Evolutionary conservation across 2,113 vertebrate species (phyloP).

Genomic region (Syngnathus typhle): DNA sequence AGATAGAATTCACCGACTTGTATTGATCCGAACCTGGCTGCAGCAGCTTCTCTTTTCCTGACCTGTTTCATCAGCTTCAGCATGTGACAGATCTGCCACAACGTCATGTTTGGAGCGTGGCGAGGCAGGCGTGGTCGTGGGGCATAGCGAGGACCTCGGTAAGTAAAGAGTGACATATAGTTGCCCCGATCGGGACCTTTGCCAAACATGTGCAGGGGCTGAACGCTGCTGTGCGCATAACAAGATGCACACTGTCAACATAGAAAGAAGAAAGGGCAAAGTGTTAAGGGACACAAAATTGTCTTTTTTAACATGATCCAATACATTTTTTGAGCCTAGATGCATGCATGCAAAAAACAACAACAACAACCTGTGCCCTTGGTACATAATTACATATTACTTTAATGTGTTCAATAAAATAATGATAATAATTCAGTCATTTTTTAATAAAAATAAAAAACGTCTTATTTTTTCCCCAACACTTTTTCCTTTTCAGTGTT

Average conservation of each 20-base stretch:
- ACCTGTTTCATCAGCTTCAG: constrained; percentile 69
- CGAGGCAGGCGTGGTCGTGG: constrained; percentile 56
- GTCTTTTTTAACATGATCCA: neutral
- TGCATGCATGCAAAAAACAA: neutral
- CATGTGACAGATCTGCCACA: constrained; percentile 70
- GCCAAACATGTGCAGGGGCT: constrained; percentile 53
- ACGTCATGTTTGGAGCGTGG: constrained; percentile 66
- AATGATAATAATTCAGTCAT: too few species aligned
- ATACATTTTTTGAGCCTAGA: neutral
- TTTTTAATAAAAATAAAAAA: too few species aligned
- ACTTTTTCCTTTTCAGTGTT: too few species aligned
- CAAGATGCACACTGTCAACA: constrained; percentile 68
- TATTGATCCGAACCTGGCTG: constrained; percentile 47
- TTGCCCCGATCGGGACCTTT: constrained; percentile 30
- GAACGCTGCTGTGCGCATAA: constrained; percentile 46
- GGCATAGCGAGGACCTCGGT: constrained; percentile 53
- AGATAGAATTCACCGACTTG: neutral
- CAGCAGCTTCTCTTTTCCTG: constrained; percentile 53
- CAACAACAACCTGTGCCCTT: neutral
- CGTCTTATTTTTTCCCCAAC: too few species aligned
- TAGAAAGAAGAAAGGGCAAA: neutral
- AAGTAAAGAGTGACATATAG: constrained; percentile 57
- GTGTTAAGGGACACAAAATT: neutral
- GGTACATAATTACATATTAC: neutral
- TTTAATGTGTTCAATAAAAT: too few species aligned